Evolutionary conservation across 2,888 invertebrate species (phyloP).

Genomic region (Cephus rjabovi): DNA sequence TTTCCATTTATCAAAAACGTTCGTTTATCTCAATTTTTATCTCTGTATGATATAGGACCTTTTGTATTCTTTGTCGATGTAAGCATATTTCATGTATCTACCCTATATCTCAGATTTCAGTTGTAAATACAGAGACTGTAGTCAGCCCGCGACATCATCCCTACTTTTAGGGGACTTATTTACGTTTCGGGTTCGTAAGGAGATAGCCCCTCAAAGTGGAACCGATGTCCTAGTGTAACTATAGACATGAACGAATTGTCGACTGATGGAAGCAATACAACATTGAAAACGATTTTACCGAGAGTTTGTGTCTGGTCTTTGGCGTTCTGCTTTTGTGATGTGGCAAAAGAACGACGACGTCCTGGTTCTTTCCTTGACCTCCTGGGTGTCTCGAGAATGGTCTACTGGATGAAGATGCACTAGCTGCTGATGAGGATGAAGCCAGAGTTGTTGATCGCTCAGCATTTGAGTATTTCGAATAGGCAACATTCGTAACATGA

Average conservation of each 20-base stretch:
- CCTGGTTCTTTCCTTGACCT: conserved; percentile 49
- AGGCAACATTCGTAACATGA: conserved; percentile 72
- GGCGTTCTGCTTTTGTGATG: conserved; percentile 55
- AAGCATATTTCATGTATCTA: no score
- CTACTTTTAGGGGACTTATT: no score
- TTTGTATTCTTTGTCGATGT: no score
- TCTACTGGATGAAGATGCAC: conserved; percentile 19
- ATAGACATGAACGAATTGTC: not conserved
- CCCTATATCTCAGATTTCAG: no score
- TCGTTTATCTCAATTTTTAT: not conserved
- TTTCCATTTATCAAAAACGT: not conserved
- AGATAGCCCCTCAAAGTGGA: not conserved
- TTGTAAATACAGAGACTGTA: no score
- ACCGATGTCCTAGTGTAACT: not conserved
- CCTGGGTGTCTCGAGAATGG: conserved; percentile 11
- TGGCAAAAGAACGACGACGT: conserved; percentile 55
- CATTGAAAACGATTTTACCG: conserved; percentile 42
- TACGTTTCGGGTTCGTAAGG: no score
- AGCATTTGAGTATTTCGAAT: conserved; percentile 49
- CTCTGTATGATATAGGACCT: no score
- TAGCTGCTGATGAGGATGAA: conserved; percentile 25
- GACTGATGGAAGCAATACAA: not conserved
- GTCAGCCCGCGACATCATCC: no score
- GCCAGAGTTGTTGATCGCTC: conserved; percentile 32
- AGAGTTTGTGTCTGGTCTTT: conserved; percentile 55